Percentiles rank a stretch among this genome's conserved stretches.
phyloP scores from a whole-genome alignment of 2,888 invertebrate genomes.

The Tetragonula carbonaria region DNA sequence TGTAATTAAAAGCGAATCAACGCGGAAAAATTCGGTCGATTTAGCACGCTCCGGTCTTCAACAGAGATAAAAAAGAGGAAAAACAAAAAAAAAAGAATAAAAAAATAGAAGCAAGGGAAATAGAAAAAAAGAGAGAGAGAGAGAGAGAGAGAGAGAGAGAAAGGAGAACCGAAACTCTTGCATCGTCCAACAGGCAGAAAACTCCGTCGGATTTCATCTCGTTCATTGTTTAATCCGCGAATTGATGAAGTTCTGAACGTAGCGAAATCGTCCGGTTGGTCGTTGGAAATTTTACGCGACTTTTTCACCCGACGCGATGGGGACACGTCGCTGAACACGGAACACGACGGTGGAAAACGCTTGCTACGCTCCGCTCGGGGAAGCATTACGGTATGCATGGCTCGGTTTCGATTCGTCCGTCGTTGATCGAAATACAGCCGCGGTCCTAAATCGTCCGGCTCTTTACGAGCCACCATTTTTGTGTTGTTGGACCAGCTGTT shows the following conservation, averaged over 20 bases:
- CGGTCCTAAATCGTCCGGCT: constrained; percentile 35
- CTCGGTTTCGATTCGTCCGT: constrained; percentile 33
- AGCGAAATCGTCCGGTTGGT: constrained; percentile 6
- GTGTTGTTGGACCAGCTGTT: constrained; percentile 4
- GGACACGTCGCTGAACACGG: constrained; percentile 15
- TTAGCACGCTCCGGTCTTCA: not conserved
- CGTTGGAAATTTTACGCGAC: constrained; percentile 37
- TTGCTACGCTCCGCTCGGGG: constrained; percentile 26
- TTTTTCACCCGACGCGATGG: constrained; percentile 25
- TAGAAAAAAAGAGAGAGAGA: not conserved
- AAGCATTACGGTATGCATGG: constrained; percentile 47
- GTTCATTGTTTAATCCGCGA: constrained; percentile 37
- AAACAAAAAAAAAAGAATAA: no score
- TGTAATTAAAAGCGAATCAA: constrained; percentile 15
- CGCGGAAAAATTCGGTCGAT: constrained; percentile 21
- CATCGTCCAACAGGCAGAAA: constrained; percentile 12
- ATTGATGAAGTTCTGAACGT: constrained; percentile 32
- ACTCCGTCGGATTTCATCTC: constrained; percentile 16
- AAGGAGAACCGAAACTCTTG: not conserved
- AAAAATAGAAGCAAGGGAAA: not conserved
- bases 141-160: not conserved
- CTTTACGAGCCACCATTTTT: constrained; percentile 38
- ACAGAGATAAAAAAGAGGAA: not conserved
- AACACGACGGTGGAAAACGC: not conserved
- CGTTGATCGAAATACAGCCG: constrained; percentile 35